phyloP scores from a whole-genome alignment of 2,797 vertebrate species.

The Diglossa cyanea region DNA sequence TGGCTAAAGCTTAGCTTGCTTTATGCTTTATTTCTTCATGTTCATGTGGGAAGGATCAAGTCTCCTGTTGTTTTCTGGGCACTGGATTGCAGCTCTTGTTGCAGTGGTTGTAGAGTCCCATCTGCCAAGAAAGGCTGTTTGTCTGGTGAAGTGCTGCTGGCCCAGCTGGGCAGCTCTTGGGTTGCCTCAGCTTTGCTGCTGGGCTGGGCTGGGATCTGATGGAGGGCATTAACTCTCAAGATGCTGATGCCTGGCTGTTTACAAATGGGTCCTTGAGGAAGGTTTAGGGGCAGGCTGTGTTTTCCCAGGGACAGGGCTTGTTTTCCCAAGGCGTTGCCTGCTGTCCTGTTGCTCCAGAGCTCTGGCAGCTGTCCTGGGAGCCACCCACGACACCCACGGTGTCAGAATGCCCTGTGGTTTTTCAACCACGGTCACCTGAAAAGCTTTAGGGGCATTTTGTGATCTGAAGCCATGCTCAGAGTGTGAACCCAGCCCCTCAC shows the following conservation, averaged over 20 bases:
- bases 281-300: neutral
- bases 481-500: neutral
- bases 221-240: neutral
- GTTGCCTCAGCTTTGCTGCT: neutral
- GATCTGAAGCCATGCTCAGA: neutral
- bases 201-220: accelerated
- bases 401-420: neutral
- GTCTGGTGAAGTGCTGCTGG: neutral
- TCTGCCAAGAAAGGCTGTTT: neutral
- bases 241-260: neutral
- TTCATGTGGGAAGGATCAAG: neutral
- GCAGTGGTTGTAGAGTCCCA: neutral
- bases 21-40: neutral
- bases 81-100: neutral
- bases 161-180: neutral
- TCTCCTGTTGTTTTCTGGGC: neutral
- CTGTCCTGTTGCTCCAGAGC: neutral
- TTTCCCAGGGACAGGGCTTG: neutral
- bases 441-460: neutral
- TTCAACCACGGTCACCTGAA: neutral
- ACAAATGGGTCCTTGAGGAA: neutral
- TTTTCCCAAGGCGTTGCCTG: neutral
- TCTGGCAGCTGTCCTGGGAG: neutral
- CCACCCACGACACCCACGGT: accelerated
- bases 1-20: neutral